phyloP scores from a whole-genome alignment of 2,797 vertebrate genomes.

The Furcifer pardalis region DNA sequence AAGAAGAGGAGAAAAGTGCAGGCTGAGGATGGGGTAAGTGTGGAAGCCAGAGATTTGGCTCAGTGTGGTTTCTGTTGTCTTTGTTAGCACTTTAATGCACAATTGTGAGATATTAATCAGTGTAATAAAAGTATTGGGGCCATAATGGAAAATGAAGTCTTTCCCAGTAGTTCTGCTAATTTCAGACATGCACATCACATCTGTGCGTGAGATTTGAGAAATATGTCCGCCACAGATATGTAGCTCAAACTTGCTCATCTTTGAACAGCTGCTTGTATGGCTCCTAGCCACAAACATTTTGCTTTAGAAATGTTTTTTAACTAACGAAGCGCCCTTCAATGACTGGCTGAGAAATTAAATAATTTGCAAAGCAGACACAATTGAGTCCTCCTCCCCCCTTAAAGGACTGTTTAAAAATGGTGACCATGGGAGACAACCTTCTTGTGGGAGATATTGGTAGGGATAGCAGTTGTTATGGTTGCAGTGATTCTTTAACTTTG shows the following conservation, averaged over 20 bases:
- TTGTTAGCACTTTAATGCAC: neutral
- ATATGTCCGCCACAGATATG: no score
- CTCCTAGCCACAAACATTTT: no score
- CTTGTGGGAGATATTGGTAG: neutral
- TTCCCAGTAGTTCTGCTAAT: neutral
- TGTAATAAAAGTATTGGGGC: neutral
- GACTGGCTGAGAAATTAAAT: no score
- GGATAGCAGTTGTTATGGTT: neutral
- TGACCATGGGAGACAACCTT: neutral
- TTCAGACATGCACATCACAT: neutral
- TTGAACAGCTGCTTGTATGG: no score
- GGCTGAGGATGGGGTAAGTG: conserved; percentile 95
- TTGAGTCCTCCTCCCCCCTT: no score
- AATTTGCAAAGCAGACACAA: no score
- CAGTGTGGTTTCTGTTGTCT: neutral
- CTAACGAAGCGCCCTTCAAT: no score
- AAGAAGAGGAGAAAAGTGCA: conserved; percentile 98
- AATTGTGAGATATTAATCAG: neutral
- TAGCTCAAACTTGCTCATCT: no score
- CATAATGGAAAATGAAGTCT: neutral
- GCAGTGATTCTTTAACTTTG: neutral
- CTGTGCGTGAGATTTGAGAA: no score
- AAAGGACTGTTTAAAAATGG: no score
- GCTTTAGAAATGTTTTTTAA: no score
- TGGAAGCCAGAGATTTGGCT: rapidly evolving